A percentile compares a stretch with the other conserved stretches of the same genome.
Conservation (phyloP, 1,140 invertebrate species). For the Zaprionus nigranus region DNA sequence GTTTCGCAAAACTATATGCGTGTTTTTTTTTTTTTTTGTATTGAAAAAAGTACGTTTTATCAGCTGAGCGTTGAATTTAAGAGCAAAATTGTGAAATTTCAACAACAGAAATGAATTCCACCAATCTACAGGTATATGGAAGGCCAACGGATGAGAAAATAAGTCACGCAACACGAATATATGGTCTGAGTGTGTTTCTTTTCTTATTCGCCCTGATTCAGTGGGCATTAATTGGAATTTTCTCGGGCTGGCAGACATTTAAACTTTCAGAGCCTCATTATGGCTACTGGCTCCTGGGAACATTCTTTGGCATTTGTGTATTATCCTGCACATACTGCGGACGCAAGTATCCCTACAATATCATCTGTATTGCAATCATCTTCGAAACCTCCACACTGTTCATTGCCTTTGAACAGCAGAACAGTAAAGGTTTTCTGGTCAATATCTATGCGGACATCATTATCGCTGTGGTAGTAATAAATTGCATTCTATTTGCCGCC, state of each 20-base stretch:
- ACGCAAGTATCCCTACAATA: constrained; percentile 54
- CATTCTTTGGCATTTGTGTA: constrained; percentile 53
- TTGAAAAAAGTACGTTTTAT: neutral
- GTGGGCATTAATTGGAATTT: constrained; percentile 45
- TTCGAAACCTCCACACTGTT: constrained; percentile 62
- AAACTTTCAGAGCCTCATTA: constrained; percentile 22
- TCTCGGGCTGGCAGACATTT: constrained; percentile 1
- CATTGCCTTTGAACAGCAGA: constrained; percentile 60
- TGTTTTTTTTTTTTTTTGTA: neutral
- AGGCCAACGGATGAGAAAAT: constrained; percentile 8
- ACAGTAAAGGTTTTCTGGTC: constrained; percentile 30
- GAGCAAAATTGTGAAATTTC: neutral
- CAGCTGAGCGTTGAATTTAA: constrained; percentile 3
- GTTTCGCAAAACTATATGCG: too few relatives aligned
- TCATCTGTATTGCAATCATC: constrained; percentile 36
- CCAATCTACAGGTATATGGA: constrained; percentile 29
- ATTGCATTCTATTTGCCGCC: constrained; percentile 57
- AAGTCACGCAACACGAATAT: constrained; percentile 47
- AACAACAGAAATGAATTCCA: neutral
- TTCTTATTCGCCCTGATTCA: constrained; percentile 39
- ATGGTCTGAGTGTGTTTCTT: constrained; percentile 32
- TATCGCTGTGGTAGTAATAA: constrained; percentile 41
- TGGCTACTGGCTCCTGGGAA: constrained; percentile 54
- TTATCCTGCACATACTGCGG: constrained; percentile 54
- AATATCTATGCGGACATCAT: constrained; percentile 55